Evolutionary conservation across 2,888 invertebrate species (phyloP).

Genomic region (Furcula furcula): DNA sequence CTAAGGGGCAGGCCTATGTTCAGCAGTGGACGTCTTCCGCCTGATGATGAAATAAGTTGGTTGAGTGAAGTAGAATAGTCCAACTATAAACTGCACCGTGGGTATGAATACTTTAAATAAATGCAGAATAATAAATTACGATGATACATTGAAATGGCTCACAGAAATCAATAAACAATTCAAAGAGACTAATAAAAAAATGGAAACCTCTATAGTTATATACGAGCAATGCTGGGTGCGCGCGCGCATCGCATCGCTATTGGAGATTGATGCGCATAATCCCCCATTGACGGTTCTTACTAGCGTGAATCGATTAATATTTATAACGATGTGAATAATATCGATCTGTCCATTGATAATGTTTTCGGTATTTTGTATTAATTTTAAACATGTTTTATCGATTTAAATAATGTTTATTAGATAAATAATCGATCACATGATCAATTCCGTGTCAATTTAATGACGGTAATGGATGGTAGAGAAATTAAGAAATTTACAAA

Average conservation of each 20-base stretch:
- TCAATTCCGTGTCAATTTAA: too few species aligned
- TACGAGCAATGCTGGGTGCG: slow-evolving; percentile 3
- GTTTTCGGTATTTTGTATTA: not conserved
- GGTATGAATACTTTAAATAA: slow-evolving; percentile 4
- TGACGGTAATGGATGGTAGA: too few species aligned
- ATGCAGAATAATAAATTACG: slow-evolving; percentile 12
- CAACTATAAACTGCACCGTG: too few species aligned
- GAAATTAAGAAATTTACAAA: too few species aligned
- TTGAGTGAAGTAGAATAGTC: too few species aligned
- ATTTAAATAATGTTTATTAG: not conserved
- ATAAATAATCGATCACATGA: too few species aligned
- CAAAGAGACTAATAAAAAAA: slow-evolving; percentile 18
- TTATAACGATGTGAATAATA: slow-evolving; percentile 22
- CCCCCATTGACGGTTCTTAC: slow-evolving; percentile 10
- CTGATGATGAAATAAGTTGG: too few species aligned
- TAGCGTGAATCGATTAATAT: slow-evolving; percentile 18
- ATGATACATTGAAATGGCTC: slow-evolving; percentile 21
- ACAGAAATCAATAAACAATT: slow-evolving; percentile 18
- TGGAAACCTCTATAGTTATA: slow-evolving; percentile 8
- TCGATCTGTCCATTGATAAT: slow-evolving; percentile 2
- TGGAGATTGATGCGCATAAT: slow-evolving; percentile 2
- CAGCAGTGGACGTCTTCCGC: too few species aligned
- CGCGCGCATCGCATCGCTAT: slow-evolving; percentile 6
- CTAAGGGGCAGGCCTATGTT: too few species aligned
- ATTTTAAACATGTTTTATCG: not conserved